phyloP scores from a whole-genome alignment of 2,797 vertebrate genomes.

The Poecilia picta region DNA sequence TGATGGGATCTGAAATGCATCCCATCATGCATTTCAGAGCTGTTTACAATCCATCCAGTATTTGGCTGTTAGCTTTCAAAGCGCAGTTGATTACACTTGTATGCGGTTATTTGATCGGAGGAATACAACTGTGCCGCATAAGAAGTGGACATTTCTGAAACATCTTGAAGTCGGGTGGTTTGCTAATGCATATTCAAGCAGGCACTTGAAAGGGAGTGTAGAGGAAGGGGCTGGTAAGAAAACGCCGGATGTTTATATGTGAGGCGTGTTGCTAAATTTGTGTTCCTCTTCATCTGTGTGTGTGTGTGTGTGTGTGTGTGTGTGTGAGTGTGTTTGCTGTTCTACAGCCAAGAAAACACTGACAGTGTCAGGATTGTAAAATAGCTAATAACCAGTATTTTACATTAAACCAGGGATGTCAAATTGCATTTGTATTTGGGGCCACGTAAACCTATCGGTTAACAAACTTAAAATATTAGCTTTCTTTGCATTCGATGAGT shows the following conservation, averaged over 20 bases:
- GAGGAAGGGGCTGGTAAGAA: constrained; percentile 23
- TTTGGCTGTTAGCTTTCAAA: constrained; percentile 43
- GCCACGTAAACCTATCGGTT: no score
- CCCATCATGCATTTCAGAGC: constrained; percentile 46
- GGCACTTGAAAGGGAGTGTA: constrained; percentile 61
- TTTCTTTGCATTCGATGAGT: no score
- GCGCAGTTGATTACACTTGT: constrained; percentile 36
- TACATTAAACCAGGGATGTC: no score
- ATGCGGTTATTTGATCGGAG: constrained; percentile 39
- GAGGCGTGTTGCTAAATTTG: constrained; percentile 49
- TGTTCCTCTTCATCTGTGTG: constrained; percentile 49
- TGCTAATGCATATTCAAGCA: constrained; percentile 64
- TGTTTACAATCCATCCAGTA: constrained; percentile 23
- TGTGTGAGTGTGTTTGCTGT: constrained; percentile 36
- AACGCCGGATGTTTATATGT: constrained; percentile 50
- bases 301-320: constrained; percentile 53
- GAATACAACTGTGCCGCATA: constrained; percentile 21
- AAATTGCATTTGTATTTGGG: no score
- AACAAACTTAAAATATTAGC: no score
- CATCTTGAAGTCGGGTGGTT: constrained; percentile 41
- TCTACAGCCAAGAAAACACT: constrained; percentile 25
- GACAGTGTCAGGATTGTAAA: constrained; percentile 14
- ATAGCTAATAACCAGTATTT: neutral
- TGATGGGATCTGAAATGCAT: no score
- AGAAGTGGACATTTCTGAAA: constrained; percentile 40